phyloP scores from a whole-genome alignment of 2,797 vertebrate genomes.

The Pipistrellus nathusii region DNA sequence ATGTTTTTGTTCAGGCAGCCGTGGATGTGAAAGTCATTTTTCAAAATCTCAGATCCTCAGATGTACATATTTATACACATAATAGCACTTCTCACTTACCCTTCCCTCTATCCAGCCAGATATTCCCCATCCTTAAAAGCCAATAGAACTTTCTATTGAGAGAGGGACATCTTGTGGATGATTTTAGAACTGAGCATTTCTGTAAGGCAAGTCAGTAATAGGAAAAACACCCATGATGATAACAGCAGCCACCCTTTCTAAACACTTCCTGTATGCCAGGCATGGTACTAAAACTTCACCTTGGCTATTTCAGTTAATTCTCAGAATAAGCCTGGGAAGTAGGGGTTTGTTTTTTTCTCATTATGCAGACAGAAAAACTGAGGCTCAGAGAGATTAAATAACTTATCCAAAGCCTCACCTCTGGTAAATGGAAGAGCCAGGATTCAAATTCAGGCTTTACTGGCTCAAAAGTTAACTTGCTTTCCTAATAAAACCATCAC shows the following conservation, averaged over 20 bases:
- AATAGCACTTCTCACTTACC: background rate
- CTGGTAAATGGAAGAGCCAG: slow-evolving; percentile 21
- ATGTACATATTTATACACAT: slow-evolving; percentile 57
- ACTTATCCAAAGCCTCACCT: slow-evolving; percentile 38
- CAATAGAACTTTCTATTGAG: slow-evolving; percentile 62
- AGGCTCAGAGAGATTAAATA: slow-evolving; percentile 43
- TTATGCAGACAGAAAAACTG: slow-evolving; percentile 33
- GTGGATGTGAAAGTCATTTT: slow-evolving; percentile 71
- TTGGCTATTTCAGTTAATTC: slow-evolving; percentile 14
- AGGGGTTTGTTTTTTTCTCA: background rate
- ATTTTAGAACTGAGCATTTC: slow-evolving; percentile 70
- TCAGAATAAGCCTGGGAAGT: background rate
- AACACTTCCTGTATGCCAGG: background rate
- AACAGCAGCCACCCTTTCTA: background rate
- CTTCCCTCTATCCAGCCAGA: background rate
- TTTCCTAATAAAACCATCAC: slow-evolving; percentile 22
- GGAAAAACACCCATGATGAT: background rate
- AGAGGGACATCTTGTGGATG: slow-evolving; percentile 84
- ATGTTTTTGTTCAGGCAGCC: slow-evolving; percentile 54
- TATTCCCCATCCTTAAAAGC: slow-evolving; percentile 20
- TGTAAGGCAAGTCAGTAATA: background rate
- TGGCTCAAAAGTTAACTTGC: slow-evolving; percentile 1
- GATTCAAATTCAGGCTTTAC: slow-evolving; percentile 42
- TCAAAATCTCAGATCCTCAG: slow-evolving; percentile 65
- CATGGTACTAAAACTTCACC: background rate